phyloP scores from a whole-genome alignment of 2,113 vertebrate genomes.

The Oostethus manadensis region DNA sequence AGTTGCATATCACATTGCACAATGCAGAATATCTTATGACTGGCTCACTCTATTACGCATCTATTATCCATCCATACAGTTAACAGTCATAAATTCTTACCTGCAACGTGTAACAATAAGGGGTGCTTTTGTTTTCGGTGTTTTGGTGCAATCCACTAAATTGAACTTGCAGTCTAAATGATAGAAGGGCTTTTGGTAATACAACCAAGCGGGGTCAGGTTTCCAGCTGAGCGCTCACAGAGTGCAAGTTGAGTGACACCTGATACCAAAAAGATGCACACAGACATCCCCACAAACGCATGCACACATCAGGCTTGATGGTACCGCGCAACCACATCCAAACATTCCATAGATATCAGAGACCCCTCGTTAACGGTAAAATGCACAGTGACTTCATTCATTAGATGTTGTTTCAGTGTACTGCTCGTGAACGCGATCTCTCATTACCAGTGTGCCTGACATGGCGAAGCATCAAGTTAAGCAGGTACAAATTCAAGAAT shows the following conservation, averaged over 20 bases:
- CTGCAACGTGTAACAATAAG: too few species aligned
- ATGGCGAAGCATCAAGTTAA: not conserved
- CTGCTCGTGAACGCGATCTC: not conserved
- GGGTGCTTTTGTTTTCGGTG: too few species aligned
- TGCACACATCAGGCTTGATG: not conserved
- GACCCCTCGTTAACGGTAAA: not conserved
- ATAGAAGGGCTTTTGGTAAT: constrained; percentile 15
- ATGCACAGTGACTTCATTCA: not conserved
- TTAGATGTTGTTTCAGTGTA: not conserved
- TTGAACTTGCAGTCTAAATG: too few species aligned
- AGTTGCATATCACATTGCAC: too few species aligned
- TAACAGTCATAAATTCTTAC: too few species aligned
- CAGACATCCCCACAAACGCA: constrained; percentile 5
- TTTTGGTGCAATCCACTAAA: too few species aligned
- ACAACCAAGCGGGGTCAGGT: constrained; percentile 20
- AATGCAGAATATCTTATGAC: too few species aligned
- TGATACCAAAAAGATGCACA: constrained; percentile 8
- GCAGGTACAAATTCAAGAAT: constrained; percentile 11
- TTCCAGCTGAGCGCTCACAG: constrained; percentile 29
- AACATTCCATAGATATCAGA: constrained; percentile 2
- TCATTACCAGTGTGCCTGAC: not conserved
- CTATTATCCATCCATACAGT: too few species aligned
- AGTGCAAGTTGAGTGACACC: constrained; percentile 25
- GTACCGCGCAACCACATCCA: not conserved
- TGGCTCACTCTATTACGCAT: too few species aligned